A percentile compares a stretch with the other conserved stretches of the same genome.
Conservation (phyloP, 1,140 invertebrate species). For the Drosophila teissieri region DNA sequence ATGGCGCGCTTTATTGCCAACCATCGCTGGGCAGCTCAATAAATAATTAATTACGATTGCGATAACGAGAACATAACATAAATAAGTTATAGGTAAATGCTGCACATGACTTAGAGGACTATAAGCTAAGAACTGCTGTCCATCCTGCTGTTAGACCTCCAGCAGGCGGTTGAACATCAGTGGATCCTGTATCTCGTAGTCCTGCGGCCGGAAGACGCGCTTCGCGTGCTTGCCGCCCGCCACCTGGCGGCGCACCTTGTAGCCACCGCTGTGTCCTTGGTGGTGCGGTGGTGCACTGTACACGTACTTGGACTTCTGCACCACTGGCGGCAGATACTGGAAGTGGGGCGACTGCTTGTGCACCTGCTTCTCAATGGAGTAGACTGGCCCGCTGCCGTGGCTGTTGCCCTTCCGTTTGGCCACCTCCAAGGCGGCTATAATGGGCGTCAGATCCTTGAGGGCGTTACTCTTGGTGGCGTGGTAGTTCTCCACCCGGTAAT, state of each 20-base stretch:
- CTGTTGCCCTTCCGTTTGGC: constrained; percentile 62
- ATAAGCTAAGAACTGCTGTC: constrained; percentile 29
- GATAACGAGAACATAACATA: constrained; percentile 38
- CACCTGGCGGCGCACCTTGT: constrained; percentile 77
- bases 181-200: constrained; percentile 76
- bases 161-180: constrained; percentile 78
- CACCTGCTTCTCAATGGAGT: constrained; percentile 77
- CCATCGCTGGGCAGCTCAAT: constrained; percentile 37
- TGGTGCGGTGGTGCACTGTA: constrained; percentile 58
- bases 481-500: constrained; percentile 71
- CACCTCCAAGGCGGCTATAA: constrained; percentile 80
- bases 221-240: constrained; percentile 6
- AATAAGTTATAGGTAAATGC: constrained; percentile 76
- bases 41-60: constrained; percentile 41
- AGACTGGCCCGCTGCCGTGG: constrained; percentile 43
- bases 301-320: constrained; percentile 76
- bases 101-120: constrained; percentile 76
- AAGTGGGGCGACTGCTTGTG: constrained; percentile 64
- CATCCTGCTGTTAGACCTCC: constrained; percentile 43
- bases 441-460: constrained; percentile 73
- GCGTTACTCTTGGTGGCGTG: constrained; percentile 71
- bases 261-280: constrained; percentile 48
- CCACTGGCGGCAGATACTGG: constrained; percentile 70
- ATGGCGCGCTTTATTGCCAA: constrained; percentile 33
- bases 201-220: constrained; percentile 56